Conservation (phyloP, 2,888 invertebrate species). For the Heliconius ethilla region DNA sequence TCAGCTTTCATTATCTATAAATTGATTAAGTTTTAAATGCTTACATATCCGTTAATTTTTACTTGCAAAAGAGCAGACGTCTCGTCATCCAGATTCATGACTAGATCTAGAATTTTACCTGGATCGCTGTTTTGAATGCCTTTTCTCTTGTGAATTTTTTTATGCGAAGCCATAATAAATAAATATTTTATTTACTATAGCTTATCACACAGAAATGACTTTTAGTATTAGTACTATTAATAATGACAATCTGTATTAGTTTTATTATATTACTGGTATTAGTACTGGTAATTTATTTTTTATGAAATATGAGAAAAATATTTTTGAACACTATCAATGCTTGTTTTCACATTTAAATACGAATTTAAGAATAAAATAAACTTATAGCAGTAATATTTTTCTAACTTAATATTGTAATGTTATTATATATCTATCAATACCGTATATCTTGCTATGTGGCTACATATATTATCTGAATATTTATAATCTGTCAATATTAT, state of each 20-base stretch:
- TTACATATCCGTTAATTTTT: slow-evolving; percentile 61
- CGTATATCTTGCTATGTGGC: too few relatives aligned
- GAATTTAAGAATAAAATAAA: background rate
- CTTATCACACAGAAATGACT: background rate
- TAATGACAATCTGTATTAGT: background rate
- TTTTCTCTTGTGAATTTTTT: slow-evolving; percentile 54
- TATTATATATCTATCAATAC: background rate
- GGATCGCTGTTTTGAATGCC: slow-evolving; percentile 79
- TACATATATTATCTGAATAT: background rate
- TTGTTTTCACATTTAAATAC: background rate
- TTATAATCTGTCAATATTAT: slow-evolving; percentile 22
- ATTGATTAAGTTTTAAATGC: background rate
- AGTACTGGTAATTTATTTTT: background rate
- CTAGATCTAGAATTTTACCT: slow-evolving; percentile 79
- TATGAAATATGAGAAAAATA: background rate
- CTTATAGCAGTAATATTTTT: background rate
- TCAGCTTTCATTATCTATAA: background rate
- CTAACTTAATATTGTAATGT: background rate
- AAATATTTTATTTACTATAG: background rate
- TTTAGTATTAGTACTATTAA: background rate
- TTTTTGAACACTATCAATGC: background rate
- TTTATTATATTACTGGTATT: background rate
- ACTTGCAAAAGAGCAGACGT: slow-evolving; percentile 77
- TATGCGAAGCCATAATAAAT: slow-evolving; percentile 41
- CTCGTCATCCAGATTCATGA: slow-evolving; percentile 77